Percentiles rank a stretch among this genome's conserved stretches.
Conservation (phyloP, 2,797 vertebrate genomes). For the Mormyrus hasselquistii region DNA sequence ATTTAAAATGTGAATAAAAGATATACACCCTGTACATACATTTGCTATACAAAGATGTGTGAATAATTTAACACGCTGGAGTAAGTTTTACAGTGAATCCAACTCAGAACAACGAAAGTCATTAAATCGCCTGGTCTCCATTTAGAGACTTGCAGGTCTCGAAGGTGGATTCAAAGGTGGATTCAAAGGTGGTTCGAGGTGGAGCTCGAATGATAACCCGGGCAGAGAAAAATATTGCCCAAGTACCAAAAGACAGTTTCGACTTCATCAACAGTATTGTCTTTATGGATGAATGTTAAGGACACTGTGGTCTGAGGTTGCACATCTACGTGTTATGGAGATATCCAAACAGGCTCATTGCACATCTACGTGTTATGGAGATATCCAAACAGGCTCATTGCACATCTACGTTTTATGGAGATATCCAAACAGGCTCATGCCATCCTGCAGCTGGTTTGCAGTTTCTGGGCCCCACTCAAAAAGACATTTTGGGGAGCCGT, state of each 20-base stretch:
- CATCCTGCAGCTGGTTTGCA: neutral
- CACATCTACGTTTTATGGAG: neutral
- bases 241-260: neutral
- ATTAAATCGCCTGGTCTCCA: neutral
- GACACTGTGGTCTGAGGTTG: neutral
- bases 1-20: conserved; percentile 1
- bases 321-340: neutral
- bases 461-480: neutral
- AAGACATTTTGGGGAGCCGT: neutral
- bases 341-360: neutral
- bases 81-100: neutral
- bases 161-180: no score
- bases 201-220: neutral
- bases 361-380: neutral
- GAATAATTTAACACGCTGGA: conserved; percentile 1
- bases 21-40: neutral
- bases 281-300: neutral
- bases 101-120: neutral
- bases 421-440: neutral
- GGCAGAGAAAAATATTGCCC: neutral
- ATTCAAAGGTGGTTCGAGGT: neutral
- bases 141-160: neutral
- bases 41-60: neutral
- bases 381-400: neutral
- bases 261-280: neutral